Base-by-base conservation (phyloP, 2,113 vertebrate species). In the Atrichornis clamosus region DNA sequence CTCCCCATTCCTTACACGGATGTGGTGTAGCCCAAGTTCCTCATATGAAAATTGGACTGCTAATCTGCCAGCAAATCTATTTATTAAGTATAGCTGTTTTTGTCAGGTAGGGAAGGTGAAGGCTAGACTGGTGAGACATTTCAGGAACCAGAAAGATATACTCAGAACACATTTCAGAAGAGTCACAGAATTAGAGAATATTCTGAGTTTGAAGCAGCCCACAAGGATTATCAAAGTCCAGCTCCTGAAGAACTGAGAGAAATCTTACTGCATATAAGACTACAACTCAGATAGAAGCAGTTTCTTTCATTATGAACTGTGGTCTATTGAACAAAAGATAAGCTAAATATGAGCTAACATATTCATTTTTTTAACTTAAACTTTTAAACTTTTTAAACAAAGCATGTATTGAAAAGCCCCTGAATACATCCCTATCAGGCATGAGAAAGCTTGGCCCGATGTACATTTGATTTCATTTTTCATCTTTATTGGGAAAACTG, bases 351-450 rank as follows among this genome's bases (percentile, higher is more conserved):
- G 11, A 72, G 33, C 17, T 35, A 81, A 55, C 1, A 3, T 53
- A 78, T 70, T 73, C 7, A 12, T 17, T 78, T 65, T 93, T 85
- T 76, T 42, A 68, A 67, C 58, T 76, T 72, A 82, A 90, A 84
- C 87, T 95, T 84, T 93, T 84, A 87, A 91, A 89, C 89, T 75
- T 84, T 78, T 91, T 41, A 93, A 87, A 95, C 89, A 97, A 91
- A 94, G 90, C 55, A 59, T 20, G 67, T 87, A 85, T 93, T 96
- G 89, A 96, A 87, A 88, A 13, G 30, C 12, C 85, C 64, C 91
- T 93, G 67, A 89, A 74, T 93, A 89, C 63, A 59, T 55, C 35
- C 87, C 67, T 95, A 93, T 94, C 91, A 94, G 30, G 72, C 88
- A 78, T n/a, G 10, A 90, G 63, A 94, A 96, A 88, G 42, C 64